phyloP scores from a whole-genome alignment of 2,888 invertebrate genomes.

The Hyposoter didymator region DNA sequence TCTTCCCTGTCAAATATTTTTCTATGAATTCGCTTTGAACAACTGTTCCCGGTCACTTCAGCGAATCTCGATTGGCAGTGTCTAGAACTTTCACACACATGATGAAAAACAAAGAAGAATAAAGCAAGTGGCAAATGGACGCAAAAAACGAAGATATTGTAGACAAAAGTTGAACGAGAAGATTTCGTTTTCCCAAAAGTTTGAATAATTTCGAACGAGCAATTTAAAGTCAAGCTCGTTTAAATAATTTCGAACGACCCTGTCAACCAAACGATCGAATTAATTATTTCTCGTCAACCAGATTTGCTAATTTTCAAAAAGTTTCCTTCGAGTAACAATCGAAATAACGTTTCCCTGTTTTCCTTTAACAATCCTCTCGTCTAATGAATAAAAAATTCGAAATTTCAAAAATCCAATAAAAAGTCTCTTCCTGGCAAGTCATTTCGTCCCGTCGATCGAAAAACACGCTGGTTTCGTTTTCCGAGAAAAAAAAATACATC shows the following conservation, averaged over 20 bases:
- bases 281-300: not conserved
- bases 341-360: conserved; percentile 8
- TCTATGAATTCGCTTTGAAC: conserved; percentile 47
- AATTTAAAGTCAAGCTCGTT: not conserved
- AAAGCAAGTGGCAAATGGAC: not conserved
- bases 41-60: conserved; percentile 50
- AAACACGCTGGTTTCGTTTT: not conserved
- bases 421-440: not conserved
- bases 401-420: not conserved
- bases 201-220: not conserved
- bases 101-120: conserved; percentile 25
- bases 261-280: conserved; percentile 4
- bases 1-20: conserved; percentile 57
- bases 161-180: not conserved
- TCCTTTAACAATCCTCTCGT: not conserved
- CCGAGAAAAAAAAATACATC: not conserved
- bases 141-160: not conserved
- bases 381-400: not conserved
- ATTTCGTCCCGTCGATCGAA: not conserved
- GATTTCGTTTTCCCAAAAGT: not conserved
- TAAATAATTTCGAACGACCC: not conserved
- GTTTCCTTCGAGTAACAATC: not conserved
- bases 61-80: conserved; percentile 64
- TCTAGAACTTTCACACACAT: conserved; percentile 59
- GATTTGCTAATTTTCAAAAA: not conserved